These are phyloP conservation scores for Ibidorhyncha struthersii DNA, from an alignment of 2,113 vertebrate genomes.

Conservation along the genomic window DNA sequence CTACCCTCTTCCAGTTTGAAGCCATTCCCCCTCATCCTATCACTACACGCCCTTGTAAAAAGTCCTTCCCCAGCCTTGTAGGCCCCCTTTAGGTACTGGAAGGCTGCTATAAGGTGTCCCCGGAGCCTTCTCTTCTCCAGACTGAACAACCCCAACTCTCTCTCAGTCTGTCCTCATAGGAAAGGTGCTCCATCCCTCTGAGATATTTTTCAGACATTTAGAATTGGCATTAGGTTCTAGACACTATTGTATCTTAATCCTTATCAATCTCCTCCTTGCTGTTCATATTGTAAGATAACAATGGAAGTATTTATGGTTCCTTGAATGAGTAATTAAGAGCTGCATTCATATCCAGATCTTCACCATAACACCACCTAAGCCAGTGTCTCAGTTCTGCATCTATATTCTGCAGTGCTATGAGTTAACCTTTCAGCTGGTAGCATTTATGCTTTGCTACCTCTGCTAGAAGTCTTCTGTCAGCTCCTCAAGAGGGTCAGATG, in stretches of 20 bases:
- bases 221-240: background rate
- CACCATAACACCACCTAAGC: background rate
- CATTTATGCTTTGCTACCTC: background rate
- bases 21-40: too few species aligned
- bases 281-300: accelerated
- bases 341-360: background rate
- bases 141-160: too few species aligned
- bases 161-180: too few species aligned
- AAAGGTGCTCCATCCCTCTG: too few species aligned
- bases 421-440: accelerated
- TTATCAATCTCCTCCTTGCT: background rate
- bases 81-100: too few species aligned
- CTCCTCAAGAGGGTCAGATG: background rate
- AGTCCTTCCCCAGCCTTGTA: too few species aligned
- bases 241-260: background rate
- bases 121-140: too few species aligned
- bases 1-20: too few species aligned
- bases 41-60: too few species aligned
- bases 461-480: background rate
- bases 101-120: too few species aligned
- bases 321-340: background rate
- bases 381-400: background rate
- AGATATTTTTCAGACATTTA: background rate
- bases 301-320: background rate
- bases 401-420: accelerated